Percentiles rank a stretch among this genome's conserved stretches.
Evolutionary conservation across 2,113 vertebrate species (phyloP).

Genomic region (Podarcis muralis): DNA sequence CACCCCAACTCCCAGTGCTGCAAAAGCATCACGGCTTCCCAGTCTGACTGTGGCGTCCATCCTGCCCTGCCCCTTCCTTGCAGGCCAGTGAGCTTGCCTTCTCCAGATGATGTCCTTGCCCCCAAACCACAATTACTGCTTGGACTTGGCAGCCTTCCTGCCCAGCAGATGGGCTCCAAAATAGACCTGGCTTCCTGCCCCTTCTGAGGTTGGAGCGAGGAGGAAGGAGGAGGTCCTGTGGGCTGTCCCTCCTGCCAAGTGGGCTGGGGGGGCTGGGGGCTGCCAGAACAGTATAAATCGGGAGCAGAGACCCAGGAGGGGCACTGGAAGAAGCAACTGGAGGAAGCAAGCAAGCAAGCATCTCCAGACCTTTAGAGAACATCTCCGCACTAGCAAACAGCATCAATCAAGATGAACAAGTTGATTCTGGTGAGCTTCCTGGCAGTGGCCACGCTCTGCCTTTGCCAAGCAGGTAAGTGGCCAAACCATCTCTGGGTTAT

Average conservation of each 20-base stretch:
- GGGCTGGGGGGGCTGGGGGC: background rate
- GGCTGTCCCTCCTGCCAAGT: too few relatives aligned
- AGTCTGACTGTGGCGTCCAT: background rate
- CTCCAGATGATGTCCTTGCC: background rate
- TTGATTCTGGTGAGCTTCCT: constrained; percentile 42
- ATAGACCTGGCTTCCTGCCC: constrained; percentile 53
- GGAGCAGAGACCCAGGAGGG: rapidly evolving
- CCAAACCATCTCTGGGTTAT: too few relatives aligned
- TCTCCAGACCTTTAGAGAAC: background rate
- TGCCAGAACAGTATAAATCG: constrained; percentile 57
- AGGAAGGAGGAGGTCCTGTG: background rate
- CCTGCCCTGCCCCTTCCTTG: background rate
- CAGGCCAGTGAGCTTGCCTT: background rate
- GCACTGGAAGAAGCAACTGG: background rate
- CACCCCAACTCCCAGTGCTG: background rate
- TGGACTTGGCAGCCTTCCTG: constrained; percentile 32
- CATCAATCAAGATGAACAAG: constrained; percentile 62
- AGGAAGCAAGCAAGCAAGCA: background rate
- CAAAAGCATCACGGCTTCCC: background rate
- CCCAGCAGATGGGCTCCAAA: constrained; percentile 58
- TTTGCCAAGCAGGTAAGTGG: constrained; percentile 56
- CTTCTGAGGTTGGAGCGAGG: background rate
- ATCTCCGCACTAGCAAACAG: too few relatives aligned
- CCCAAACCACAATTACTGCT: constrained; percentile 63
- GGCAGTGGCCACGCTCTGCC: constrained; percentile 52